Conservation (phyloP, 1,140 invertebrate species). For the Oreohelix idahoensis region DNA sequence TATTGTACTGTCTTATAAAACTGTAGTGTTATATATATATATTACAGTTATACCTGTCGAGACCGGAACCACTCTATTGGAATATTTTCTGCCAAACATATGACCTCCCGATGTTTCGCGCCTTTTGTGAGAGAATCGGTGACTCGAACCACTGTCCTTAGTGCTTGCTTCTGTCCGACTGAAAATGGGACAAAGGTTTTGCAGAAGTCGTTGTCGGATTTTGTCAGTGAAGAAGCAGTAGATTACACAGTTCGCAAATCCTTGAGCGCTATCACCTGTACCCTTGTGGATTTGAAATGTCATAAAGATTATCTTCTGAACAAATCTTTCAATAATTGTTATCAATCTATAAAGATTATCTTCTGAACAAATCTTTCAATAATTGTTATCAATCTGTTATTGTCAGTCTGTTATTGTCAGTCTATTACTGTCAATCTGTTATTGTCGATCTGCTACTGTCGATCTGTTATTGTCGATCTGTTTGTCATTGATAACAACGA, state of each 20-base stretch:
- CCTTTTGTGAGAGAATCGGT: neutral
- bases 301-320: no score
- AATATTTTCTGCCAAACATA: neutral
- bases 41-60: neutral
- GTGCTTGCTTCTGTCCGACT: neutral
- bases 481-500: no score
- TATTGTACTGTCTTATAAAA: no score
- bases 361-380: no score
- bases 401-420: no score
- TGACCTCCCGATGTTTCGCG: neutral
- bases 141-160: neutral
- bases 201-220: constrained; percentile 36
- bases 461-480: no score
- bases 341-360: no score
- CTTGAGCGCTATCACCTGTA: constrained; percentile 64
- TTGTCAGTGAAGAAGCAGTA: constrained; percentile 55
- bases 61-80: neutral
- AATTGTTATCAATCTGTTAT: no score
- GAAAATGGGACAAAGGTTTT: neutral
- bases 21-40: no score
- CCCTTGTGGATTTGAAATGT: constrained; percentile 42
- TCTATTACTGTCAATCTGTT: no score
- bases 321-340: no score
- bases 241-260: constrained; percentile 63
- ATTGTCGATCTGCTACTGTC: no score